A percentile compares a stretch with the other conserved stretches of the same genome.
Conservation (phyloP, 2,888 invertebrate genomes). For the Pandemis corylana region DNA sequence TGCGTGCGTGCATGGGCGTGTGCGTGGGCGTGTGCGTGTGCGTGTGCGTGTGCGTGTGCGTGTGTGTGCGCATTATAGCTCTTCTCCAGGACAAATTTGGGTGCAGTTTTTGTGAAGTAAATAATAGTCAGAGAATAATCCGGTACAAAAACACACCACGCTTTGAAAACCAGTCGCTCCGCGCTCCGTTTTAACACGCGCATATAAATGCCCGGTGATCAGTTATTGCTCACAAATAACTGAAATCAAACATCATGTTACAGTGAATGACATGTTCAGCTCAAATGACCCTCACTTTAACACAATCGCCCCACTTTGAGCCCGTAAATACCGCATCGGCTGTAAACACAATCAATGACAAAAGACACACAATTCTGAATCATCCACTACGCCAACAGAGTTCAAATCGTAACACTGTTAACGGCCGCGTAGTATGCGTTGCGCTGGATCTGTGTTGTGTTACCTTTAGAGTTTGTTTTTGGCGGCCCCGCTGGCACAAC, state of each 20-base stretch:
- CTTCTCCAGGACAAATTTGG: too few relatives aligned
- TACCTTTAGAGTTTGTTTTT: conserved; percentile 21
- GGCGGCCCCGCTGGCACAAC: neutral
- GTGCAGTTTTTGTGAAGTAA: too few relatives aligned
- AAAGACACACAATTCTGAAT: neutral
- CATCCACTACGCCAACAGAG: neutral
- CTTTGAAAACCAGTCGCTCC: neutral
- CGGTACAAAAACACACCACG: neutral
- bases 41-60: too few relatives aligned
- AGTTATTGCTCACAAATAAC: conserved; percentile 22
- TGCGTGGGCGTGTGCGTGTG: too few relatives aligned
- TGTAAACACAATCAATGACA: conserved; percentile 19
- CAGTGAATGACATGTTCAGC: conserved; percentile 15
- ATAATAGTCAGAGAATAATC: too few relatives aligned
- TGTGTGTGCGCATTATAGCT: too few relatives aligned
- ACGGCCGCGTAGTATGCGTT: conserved; percentile 8
- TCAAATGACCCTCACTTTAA: conserved; percentile 34
- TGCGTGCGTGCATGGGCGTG: too few relatives aligned
- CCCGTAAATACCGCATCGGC: conserved; percentile 32
- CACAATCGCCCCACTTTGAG: conserved; percentile 23
- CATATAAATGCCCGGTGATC: conserved; percentile 17
- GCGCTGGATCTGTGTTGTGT: conserved; percentile 6
- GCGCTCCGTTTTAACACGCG: neutral
- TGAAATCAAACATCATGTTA: conserved; percentile 21
- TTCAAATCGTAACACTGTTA: neutral